Evolutionary conservation across 2,113 vertebrate species (phyloP).

Genomic region (Oryzias woworae): DNA sequence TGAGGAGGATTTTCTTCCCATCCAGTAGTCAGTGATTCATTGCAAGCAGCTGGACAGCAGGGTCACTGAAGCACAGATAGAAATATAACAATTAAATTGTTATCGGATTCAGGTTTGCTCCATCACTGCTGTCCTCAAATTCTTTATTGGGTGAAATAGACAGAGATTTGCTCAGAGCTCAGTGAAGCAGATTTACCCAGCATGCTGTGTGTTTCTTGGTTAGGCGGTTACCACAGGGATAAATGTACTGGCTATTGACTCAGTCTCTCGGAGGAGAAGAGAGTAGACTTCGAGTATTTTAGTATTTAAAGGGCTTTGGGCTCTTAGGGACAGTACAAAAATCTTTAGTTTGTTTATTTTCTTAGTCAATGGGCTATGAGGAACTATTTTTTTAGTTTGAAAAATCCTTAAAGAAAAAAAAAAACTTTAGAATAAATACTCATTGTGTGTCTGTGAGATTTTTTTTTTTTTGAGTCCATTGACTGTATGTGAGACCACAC

Average conservation of each 20-base stretch:
- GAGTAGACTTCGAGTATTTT: too few species aligned
- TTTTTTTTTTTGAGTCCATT: too few species aligned
- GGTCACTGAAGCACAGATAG: slow-evolving; percentile 14
- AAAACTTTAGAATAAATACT: too few species aligned
- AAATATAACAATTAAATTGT: slow-evolving; percentile 28
- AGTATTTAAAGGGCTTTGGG: too few species aligned
- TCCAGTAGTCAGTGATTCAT: neutral
- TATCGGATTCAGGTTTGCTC: slow-evolving; percentile 21
- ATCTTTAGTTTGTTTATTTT: too few species aligned
- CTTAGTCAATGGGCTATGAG: too few species aligned
- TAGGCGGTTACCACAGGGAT: slow-evolving; percentile 22
- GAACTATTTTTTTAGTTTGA: too few species aligned
- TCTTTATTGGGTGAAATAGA: slow-evolving; percentile 4
- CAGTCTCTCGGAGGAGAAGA: neutral
- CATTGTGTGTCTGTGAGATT: too few species aligned
- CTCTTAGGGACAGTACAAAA: too few species aligned
- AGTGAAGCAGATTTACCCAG: slow-evolving; percentile 23
- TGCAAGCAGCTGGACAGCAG: neutral
- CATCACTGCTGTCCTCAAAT: slow-evolving; percentile 1
- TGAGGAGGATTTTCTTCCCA: slow-evolving; percentile 2
- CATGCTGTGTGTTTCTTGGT: slow-evolving; percentile 7
- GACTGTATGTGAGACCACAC: too few species aligned
- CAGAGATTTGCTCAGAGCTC: slow-evolving; percentile 37
- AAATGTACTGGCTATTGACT: slow-evolving; percentile 4
- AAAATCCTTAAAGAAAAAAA: too few species aligned